Percentiles rank a stretch among this genome's conserved stretches.
phyloP scores from a whole-genome alignment of 1,140 invertebrate species.

The Adoxophyes honmai region DNA sequence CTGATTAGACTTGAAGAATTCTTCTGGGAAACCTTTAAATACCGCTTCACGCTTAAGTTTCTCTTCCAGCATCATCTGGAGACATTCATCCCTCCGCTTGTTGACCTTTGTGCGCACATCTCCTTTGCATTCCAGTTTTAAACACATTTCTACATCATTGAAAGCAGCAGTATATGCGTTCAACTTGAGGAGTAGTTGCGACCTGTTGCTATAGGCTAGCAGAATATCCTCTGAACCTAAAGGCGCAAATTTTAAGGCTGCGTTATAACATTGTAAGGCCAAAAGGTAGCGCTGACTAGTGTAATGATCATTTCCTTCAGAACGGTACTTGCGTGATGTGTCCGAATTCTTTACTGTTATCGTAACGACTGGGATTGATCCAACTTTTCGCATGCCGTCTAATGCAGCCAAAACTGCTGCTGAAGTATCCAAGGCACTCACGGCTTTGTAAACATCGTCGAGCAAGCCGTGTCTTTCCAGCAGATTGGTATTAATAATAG shows the following conservation, averaged over 20 bases:
- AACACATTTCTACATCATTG: conserved; percentile 13
- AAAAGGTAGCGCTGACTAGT: not conserved
- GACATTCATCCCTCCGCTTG: not conserved
- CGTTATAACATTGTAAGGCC: conserved; percentile 16
- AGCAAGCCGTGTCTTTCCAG: not conserved
- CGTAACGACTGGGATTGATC: not conserved
- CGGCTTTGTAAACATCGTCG: not conserved
- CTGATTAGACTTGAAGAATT: not conserved
- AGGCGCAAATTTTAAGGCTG: conserved; percentile 14
- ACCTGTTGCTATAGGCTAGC: conserved; percentile 17
- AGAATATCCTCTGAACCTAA: conserved; percentile 6
- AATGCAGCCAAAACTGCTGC: not conserved
- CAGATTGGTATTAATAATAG: not conserved
- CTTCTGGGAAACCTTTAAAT: not conserved
- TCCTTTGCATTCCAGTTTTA: conserved; percentile 5
- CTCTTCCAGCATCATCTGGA: conserved; percentile 3
- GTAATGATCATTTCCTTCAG: conserved; percentile 2
- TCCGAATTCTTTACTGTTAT: not conserved
- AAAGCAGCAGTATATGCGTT: conserved; percentile 1
- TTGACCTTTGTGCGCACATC: not conserved
- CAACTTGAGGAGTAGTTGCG: conserved; percentile 6
- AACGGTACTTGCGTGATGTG: conserved; percentile 13
- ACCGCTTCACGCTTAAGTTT: not conserved
- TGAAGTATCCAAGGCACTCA: not conserved
- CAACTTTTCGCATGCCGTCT: not conserved